Evolutionary conservation across 2,113 vertebrate species (phyloP), one percentile per base, ranked within the genome.

Genomic region (Urocitellus parryii): DNA sequence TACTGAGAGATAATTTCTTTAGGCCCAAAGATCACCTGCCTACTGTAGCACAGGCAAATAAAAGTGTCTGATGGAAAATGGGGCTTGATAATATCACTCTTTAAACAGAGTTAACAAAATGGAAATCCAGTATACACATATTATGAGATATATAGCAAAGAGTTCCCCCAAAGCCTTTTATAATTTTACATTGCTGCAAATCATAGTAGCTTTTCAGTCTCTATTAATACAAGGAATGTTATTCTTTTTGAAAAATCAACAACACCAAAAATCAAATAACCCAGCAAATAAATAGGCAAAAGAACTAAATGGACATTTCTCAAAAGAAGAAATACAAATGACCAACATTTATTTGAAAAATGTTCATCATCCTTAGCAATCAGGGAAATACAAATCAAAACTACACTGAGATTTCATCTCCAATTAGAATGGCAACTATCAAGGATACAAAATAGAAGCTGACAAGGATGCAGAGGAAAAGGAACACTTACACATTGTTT

Each of bases 41-140:
- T 98, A 96, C 97, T 88, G 90, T 91, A 97, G 98, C 96, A 98
- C 96, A 97, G 96, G 98, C 98, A 98, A 98, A 98, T 98, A 98
- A 98, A 98, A 97, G 96, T 97, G 97, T 97, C 98, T 98, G 97
- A 98, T 93, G 98, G 98, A 98, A 99, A 99, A 98, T 98, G 98
- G 97, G 97, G 97, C 98, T 97, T 97, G 97, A 98, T 98, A 98
- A 98, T 98, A 97, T 76, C 70, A 95, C 98, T 97, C 95, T 98
- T 98, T 98, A 98, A 98, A 98, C 96, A 98, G 97, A 98, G 83
- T 97, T 97, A 98, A 98, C 97, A 98, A 98, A 98, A 98, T 98
- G 97, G 96, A 98, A 98, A 98, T 98, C 98, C 96, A 98, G 98
- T 97, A 98, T 98, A 95, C 90, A 93, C 83, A 91, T 56, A 97